These are phyloP conservation scores for Phalloptychus januarius DNA, from an alignment of 2,797 vertebrate species.

Conservation along the genomic window DNA sequence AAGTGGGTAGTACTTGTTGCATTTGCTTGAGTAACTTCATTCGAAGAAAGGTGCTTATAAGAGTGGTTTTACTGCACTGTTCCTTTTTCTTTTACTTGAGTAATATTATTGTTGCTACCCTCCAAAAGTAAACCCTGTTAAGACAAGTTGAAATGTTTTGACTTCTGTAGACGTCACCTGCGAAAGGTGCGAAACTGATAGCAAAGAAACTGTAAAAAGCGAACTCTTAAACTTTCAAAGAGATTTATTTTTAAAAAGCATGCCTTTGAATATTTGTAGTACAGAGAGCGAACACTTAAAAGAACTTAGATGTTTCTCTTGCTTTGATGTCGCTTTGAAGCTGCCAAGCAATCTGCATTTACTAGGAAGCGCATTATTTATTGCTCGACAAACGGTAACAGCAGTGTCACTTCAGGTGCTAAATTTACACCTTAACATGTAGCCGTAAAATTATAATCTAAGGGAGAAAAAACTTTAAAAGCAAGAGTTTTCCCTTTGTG, in stretches of 20 bases:
- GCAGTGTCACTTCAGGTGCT: not conserved
- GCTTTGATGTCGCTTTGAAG: slow-evolving; percentile 34
- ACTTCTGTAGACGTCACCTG: not conserved
- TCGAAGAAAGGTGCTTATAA: too few species aligned
- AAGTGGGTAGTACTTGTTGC: too few species aligned
- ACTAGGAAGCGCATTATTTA: not conserved
- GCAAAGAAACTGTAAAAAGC: not conserved
- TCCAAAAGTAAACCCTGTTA: too few species aligned
- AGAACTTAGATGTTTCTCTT: slow-evolving; percentile 24
- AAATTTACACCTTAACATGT: slow-evolving; percentile 8
- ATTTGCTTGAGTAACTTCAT: too few species aligned
- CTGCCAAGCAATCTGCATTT: not conserved
- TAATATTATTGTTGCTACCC: too few species aligned
- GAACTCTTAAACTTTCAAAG: slow-evolving; percentile 14
- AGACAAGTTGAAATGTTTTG: not conserved
- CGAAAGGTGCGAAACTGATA: not conserved
- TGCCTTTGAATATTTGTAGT: not conserved
- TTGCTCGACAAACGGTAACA: slow-evolving; percentile 5
- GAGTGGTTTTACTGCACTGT: too few species aligned
- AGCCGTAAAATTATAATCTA: not conserved
- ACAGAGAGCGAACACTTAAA: slow-evolving; percentile 1
- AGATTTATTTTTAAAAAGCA: not conserved
- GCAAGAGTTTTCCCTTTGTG: not conserved
- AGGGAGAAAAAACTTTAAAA: not conserved
- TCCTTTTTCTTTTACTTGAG: too few species aligned